Base-by-base conservation (phyloP, 2,888 invertebrate species). In the Troides helena region DNA sequence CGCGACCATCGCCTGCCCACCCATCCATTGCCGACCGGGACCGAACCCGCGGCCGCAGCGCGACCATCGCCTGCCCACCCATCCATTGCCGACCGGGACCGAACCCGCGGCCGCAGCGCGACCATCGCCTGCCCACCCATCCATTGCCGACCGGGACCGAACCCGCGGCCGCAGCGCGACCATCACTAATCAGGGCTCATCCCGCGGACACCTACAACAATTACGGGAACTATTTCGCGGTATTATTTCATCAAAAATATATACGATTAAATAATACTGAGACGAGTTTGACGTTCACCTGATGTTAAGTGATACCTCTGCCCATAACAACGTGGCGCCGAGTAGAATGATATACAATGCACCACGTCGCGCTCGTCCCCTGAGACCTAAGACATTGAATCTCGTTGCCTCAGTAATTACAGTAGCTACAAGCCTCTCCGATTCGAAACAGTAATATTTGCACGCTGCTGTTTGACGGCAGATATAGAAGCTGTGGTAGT, bases 151-250 rank as follows among this genome's bases (percentile, higher is more conserved):
- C 25, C 21, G 64, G 46, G 23, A 50, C 61, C 25, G 3, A 23
- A 18, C 25, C 36, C 63, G 43, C 36, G 10, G 23, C 58, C 53
- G 17, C 14, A n/a, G n/a, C n/a, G n/a, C n/a, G 92, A 90, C 92
- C 92, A 89, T 84, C 89, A 91, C 92, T 92, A 92, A 92, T 92
- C 92, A 92, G 87, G 85, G 87, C 90, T 90, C 92, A 92, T 92
- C 91, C 90, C 90, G 86, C 86, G 87, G 89, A 91, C 92, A 90
- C 91, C 90, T 89, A 88, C 84, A 87, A 86, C 87, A 86, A 90
- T 90, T 89, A 87, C 85, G 85, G 85, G 85, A 85, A 88, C 80
- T 80, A 77, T 75, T 77, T 77, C 75, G 74, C 65, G 71, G 62
- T 68, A 10, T 39, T 39, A 39, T 39, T 39, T 39, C 7, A 39